Evolutionary conservation across 2,888 invertebrate species (phyloP).

Genomic region (Disparrhopalites patrizii): DNA sequence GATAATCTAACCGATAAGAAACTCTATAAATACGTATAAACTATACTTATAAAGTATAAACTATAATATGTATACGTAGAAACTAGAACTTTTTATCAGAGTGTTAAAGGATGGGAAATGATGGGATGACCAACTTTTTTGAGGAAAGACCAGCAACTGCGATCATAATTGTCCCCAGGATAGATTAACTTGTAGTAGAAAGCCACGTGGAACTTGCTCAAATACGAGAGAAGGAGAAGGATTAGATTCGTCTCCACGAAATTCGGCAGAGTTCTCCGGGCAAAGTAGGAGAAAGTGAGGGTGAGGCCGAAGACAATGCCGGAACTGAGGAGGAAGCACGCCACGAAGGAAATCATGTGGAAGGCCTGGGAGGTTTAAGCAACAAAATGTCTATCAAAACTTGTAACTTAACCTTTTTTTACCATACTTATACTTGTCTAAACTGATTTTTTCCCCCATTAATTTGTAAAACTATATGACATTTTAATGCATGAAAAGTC

Average conservation of each 20-base stretch:
- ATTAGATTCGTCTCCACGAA: constrained; percentile 4
- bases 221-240: constrained; percentile 13
- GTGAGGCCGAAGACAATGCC: constrained; percentile 15
- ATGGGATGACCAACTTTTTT: constrained; percentile 3
- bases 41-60: no score
- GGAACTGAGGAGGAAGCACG: background rate
- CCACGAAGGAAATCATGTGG: constrained; percentile 17
- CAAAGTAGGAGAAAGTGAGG: constrained; percentile 7
- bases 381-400: background rate
- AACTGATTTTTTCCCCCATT: background rate
- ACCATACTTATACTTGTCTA: background rate
- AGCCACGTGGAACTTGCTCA: constrained; percentile 26
- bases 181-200: constrained; percentile 22
- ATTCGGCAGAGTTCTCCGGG: background rate
- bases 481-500: background rate
- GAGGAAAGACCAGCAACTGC: constrained; percentile 7
- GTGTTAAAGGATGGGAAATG: background rate
- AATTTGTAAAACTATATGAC: background rate
- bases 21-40: no score
- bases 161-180: constrained; percentile 1
- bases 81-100: background rate
- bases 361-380: constrained; percentile 9
- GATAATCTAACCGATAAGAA: no score
- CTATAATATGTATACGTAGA: background rate
- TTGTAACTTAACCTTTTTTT: background rate